These are phyloP conservation scores for Nineta flava DNA, from an alignment of 2,888 invertebrate species.

Conservation along the genomic window DNA sequence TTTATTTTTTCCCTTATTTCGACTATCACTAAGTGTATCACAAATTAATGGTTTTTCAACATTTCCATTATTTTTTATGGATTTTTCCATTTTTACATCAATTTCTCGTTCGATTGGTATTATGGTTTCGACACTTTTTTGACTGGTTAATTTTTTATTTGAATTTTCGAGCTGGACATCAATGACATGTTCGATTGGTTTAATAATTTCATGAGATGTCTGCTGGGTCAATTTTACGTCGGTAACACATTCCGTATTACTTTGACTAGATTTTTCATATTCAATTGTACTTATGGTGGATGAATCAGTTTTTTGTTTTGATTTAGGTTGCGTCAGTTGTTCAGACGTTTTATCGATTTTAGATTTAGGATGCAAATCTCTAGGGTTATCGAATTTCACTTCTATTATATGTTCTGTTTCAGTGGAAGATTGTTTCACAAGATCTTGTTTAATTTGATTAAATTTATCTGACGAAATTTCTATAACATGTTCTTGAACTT, in stretches of 20 bases:
- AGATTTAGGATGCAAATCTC: not conserved
- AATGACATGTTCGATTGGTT: too few relatives aligned
- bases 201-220: too few relatives aligned
- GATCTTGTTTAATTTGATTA: not conserved
- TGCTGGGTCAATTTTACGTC: not conserved
- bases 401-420: not conserved
- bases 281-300: not conserved
- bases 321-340: not conserved
- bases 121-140: too few relatives aligned
- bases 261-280: not conserved
- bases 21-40: too few relatives aligned
- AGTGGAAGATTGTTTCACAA: not conserved
- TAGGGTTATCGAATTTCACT: not conserved
- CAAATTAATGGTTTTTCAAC: not conserved
- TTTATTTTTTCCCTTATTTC: not conserved
- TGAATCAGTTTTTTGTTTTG: too few relatives aligned
- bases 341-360: not conserved
- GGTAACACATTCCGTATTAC: not conserved
- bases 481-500: too few relatives aligned
- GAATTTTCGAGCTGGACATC: too few relatives aligned
- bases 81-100: not conserved
- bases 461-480: too few relatives aligned
- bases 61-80: not conserved
- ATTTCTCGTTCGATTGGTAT: not conserved
- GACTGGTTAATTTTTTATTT: too few relatives aligned